Base-by-base conservation (phyloP, 1,140 invertebrate genomes). In the Rhynchophorus ferrugineus region DNA sequence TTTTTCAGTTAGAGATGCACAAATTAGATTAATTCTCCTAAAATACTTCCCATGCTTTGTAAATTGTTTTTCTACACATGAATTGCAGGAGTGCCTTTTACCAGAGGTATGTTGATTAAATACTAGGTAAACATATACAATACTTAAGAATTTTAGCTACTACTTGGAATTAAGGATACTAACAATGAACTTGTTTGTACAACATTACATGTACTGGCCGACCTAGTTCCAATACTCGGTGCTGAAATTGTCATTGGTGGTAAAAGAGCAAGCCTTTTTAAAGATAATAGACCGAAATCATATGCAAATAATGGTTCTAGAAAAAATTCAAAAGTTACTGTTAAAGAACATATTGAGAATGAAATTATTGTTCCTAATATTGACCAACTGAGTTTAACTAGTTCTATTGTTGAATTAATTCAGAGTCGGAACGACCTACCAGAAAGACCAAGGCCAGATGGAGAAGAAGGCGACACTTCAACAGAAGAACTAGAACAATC, bases 211-310 rank as follows among this genome's bases (percentile, higher is more conserved):
- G 84, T 84, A 45, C 68, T 93, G 21, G 87, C 89, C 33, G 84
- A 89, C 64, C 65, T 94, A 33, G 84, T 94, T 17, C 84, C 87
- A 2, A 79, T 92, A 49, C 69, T 94, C 16, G 90, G 89, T 29
- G 82, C 86, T 13, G 77, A 81, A 1, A 75, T 79, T 14, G 87
- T 93, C 0, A 83, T 93, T 37, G 87, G 89, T 9, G 85, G 87
- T 1, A 84, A 85, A 60, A 75, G 89, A 46, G 78, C 78, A 0
- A 84, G 83, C 68, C 72, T 89, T 34, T 93, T 94, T 61, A 84
- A 84, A 3, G 88, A 91, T 68, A 89, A 88, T 8, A 75, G 83
- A 56, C 89, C 89, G 50, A 70, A 49, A 59, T 60, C 34, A 57
- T 73, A 57, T 29, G 24, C 5, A 29, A 5, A 6, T 67, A 37